phyloP scores from a whole-genome alignment of 1,140 invertebrate species.

The Wasmannia auropunctata region DNA sequence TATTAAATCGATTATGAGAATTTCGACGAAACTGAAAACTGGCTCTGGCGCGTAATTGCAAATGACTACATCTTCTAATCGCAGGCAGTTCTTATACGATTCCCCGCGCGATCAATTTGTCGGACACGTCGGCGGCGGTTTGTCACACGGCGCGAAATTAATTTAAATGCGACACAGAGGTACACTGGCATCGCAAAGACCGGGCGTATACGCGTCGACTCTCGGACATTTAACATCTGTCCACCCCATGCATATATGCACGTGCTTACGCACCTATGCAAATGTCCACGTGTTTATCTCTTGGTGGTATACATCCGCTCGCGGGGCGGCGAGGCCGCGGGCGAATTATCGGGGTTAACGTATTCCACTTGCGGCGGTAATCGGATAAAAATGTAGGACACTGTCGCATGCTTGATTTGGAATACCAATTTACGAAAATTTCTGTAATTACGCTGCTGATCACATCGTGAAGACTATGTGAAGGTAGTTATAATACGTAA shows the following conservation, averaged over 20 bases:
- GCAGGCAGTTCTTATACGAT: background rate
- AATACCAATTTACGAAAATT: background rate
- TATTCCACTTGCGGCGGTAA: background rate
- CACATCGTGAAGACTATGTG: background rate
- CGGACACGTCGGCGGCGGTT: background rate
- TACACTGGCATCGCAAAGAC: background rate
- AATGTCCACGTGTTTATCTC: conserved; percentile 10
- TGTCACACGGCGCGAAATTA: conserved; percentile 19
- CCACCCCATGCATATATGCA: conserved; percentile 30
- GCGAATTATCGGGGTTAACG: background rate
- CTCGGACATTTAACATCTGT: conserved; percentile 46
- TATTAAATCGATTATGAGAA: background rate
- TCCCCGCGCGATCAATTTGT: background rate
- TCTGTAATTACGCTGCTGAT: background rate
- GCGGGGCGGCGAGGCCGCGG: background rate
- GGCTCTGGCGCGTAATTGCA: background rate
- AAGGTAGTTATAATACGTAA: background rate
- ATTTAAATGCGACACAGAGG: conserved; percentile 35
- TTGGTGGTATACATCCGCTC: background rate
- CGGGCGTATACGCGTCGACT: background rate
- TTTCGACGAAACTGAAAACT: background rate
- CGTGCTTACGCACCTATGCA: conserved; percentile 21
- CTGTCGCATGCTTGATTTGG: background rate
- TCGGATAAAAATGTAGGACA: background rate
- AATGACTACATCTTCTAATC: conserved; percentile 8